phyloP scores from a whole-genome alignment of 2,888 invertebrate genomes.

The Gymnosoma rotundatum region DNA sequence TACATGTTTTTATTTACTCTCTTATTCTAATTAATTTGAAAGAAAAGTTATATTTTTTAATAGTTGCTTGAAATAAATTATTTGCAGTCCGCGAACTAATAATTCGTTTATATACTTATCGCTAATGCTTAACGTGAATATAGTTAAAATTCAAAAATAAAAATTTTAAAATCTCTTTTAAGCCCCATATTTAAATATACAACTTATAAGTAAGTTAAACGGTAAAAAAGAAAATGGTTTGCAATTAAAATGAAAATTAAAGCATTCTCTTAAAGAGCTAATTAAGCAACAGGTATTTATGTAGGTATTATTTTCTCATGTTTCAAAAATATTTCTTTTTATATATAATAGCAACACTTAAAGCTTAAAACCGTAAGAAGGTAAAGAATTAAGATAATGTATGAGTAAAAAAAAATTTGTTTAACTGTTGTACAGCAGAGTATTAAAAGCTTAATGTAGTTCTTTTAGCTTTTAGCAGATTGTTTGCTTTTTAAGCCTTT shows the following conservation, averaged over 20 bases:
- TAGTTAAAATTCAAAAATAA: too few species aligned
- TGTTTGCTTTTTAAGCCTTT: conserved; percentile 18
- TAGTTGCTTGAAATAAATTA: too few species aligned
- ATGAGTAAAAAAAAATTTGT: conserved; percentile 8
- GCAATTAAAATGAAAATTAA: conserved; percentile 26
- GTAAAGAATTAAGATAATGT: conserved; percentile 12
- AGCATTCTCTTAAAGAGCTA: conserved; percentile 5
- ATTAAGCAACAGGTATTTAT: conserved; percentile 56
- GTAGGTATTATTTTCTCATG: conserved; percentile 26
- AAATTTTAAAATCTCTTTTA: too few species aligned
- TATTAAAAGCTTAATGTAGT: conserved; percentile 46
- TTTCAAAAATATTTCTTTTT: background rate
- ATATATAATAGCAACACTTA: conserved; percentile 37
- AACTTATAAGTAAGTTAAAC: background rate
- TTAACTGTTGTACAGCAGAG: conserved; percentile 41
- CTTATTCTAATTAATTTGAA: too few species aligned
- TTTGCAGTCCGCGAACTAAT: too few species aligned
- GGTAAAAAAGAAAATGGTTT: background rate
- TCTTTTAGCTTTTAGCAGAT: conserved; percentile 48
- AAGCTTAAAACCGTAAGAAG: conserved; percentile 20
- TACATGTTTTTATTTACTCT: too few species aligned
- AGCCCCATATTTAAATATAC: background rate
- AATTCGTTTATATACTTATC: too few species aligned
- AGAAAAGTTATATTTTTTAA: too few species aligned
- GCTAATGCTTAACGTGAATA: too few species aligned